phyloP scores from a whole-genome alignment of 2,797 vertebrate species.

The Sus cebifrons region DNA sequence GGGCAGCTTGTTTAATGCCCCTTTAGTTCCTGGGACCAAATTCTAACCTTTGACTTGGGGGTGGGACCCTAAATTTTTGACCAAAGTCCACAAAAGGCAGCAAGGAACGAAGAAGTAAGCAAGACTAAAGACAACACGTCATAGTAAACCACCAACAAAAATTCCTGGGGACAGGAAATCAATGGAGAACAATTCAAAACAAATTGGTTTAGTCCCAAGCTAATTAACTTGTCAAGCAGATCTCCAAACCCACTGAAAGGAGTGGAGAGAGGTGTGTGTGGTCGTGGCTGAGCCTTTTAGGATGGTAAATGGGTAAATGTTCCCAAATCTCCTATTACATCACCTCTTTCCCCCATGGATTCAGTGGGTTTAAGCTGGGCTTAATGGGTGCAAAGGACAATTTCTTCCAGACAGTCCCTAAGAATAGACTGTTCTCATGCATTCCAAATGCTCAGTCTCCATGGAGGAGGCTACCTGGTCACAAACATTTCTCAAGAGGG shows the following conservation, averaged over 20 bases:
- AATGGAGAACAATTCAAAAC: slow-evolving; percentile 82
- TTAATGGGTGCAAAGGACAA: slow-evolving; percentile 84
- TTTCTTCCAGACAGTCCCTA: slow-evolving; percentile 82
- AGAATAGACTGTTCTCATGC: slow-evolving; percentile 87
- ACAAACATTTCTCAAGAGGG: slow-evolving; percentile 88
- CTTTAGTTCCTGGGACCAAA: slow-evolving; percentile 69
- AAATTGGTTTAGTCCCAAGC: slow-evolving; percentile 82
- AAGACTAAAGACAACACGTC: slow-evolving; percentile 72
- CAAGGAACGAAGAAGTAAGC: slow-evolving; percentile 73
- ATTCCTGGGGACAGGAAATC: slow-evolving; percentile 85
- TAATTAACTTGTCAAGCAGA: slow-evolving; percentile 86
- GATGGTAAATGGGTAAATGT: slow-evolving; percentile 79
- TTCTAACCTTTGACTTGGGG: slow-evolving; percentile 83
- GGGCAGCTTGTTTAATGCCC: slow-evolving; percentile 61
- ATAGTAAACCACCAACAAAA: slow-evolving; percentile 79
- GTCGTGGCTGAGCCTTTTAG: slow-evolving; percentile 71
- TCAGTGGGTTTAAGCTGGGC: slow-evolving; percentile 80
- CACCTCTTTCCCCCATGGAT: slow-evolving; percentile 74
- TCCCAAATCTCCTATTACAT: slow-evolving; percentile 80
- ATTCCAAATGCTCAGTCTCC: slow-evolving; percentile 89
- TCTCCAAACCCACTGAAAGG: slow-evolving; percentile 82
- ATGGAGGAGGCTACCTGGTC: slow-evolving; percentile 89
- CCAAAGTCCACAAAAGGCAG: slow-evolving; percentile 79
- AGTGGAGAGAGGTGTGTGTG: slow-evolving; percentile 78
- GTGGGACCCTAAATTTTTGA: slow-evolving; percentile 80